Evolutionary conservation across 2,113 vertebrate genomes (phyloP), one percentile per base, ranked within the genome.

Genomic region (Eclectus roratus): DNA sequence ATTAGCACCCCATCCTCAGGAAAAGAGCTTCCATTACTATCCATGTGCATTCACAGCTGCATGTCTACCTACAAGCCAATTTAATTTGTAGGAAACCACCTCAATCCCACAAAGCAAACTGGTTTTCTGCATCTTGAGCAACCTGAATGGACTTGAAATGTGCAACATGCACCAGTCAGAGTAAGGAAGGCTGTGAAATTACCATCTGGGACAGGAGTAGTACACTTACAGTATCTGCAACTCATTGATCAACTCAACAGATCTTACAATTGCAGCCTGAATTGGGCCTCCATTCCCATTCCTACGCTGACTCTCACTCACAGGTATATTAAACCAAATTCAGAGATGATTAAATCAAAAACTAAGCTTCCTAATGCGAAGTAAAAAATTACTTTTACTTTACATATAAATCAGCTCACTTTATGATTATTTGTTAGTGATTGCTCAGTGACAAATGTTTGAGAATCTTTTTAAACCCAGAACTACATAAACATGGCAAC

Each of bases 191-290:
- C 41, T 69, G 10, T 29, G 44, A 64, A 60, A 69, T 37, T 14
- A 43, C n/a, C 58, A 88, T 44, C 80, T 72, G 53, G 35, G 39
- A 66, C 61, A 50, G 35, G 20, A 61, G 33, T 19, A 77, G 28
- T 29, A 33, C 24, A 69, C 9, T 3, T 47, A 21, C 35, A 91
- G 24, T 39, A 92, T 24, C 24, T 41, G 11, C 50, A 80, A n/a
- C 8, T 39, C 28, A 52, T 41, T 1, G 0, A n/a, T 28, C 9
- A 46, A 17, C 29, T 53, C 3, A 0, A 27, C 3, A 6, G 41
- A 61, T 44, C 58, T 69, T 43, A 80, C 11, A 68, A 17, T 18
- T 35, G 27, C 37, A 81, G 55, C 8, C n/a, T 28, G 43, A 81
- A 24, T 4, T 64, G 52, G 11, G 29, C 52, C 70, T 13, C 56